phyloP scores from a whole-genome alignment of 2,113 vertebrate species.

The Protomyctophum bolini region DNA sequence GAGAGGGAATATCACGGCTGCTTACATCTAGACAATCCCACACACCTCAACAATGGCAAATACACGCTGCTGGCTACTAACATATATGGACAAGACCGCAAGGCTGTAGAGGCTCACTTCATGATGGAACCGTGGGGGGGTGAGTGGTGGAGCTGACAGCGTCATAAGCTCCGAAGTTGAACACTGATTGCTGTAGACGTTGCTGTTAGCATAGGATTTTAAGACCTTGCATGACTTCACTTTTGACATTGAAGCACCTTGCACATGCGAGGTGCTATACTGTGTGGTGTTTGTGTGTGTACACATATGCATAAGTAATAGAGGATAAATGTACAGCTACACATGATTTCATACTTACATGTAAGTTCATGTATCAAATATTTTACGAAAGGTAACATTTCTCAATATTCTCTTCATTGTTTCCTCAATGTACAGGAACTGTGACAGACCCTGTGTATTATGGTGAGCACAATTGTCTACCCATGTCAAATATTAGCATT shows the following conservation, averaged over 20 bases:
- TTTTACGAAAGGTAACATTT: background rate
- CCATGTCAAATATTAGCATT: background rate
- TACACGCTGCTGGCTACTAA: constrained; percentile 90
- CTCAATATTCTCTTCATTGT: background rate
- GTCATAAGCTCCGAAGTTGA: background rate
- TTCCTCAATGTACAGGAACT: constrained; percentile 40
- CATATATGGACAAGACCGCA: constrained; percentile 83
- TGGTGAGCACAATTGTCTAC: constrained; percentile 60
- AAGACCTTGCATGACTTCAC: too few relatives aligned
- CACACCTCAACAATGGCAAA: constrained; percentile 93
- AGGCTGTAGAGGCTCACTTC: constrained; percentile 88
- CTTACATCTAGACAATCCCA: constrained; percentile 94
- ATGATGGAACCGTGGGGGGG: constrained; percentile 88
- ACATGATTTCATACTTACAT: too few relatives aligned
- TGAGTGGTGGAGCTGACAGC: constrained; percentile 53
- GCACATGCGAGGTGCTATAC: too few relatives aligned
- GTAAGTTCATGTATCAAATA: background rate
- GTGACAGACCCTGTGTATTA: constrained; percentile 75
- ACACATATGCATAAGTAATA: too few relatives aligned
- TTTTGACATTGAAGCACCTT: too few relatives aligned
- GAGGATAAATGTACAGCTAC: too few relatives aligned
- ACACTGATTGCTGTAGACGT: background rate
- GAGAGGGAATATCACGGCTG: constrained; percentile 96
- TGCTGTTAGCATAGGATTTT: background rate
- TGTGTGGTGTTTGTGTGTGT: background rate